A percentile compares a stretch with the other conserved stretches of the same genome.
Conservation (phyloP, 2,888 invertebrate genomes). For the Pandemis cinnamomeana region DNA sequence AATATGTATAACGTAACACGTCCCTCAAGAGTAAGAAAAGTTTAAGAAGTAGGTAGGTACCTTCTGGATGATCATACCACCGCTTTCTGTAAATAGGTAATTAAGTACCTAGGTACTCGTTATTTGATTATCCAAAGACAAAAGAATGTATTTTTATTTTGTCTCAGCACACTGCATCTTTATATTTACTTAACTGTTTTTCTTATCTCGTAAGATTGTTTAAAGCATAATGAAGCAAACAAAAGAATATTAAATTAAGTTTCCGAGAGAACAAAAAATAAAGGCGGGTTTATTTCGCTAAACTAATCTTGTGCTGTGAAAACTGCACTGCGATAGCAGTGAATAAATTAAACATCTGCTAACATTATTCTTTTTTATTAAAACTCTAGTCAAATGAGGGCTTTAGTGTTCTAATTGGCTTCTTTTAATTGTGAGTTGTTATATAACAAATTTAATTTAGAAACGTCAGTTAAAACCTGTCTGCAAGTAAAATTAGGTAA, state of each 20-base stretch:
- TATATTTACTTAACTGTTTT: background rate
- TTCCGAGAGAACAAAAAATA: slow-evolving; percentile 13
- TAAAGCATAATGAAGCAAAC: slow-evolving; percentile 12
- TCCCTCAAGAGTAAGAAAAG: too few species aligned
- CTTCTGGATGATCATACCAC: too few species aligned
- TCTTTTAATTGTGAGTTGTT: background rate
- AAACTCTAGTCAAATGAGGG: background rate
- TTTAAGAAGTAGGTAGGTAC: too few species aligned
- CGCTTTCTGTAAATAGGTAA: too few species aligned
- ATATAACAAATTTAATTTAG: background rate
- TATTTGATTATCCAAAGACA: background rate
- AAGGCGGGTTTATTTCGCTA: slow-evolving; percentile 9
- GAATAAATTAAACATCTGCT: slow-evolving; percentile 12
- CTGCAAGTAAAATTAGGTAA: background rate
- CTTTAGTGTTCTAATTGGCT: background rate
- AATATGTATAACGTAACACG: too few species aligned
- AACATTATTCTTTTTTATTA: slow-evolving; percentile 12
- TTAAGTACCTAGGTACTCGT: too few species aligned
- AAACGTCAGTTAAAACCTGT: background rate
- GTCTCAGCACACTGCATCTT: background rate
- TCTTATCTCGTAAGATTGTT: background rate
- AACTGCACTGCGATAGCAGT: background rate
- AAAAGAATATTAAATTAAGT: slow-evolving; percentile 7
- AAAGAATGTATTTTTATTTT: background rate
- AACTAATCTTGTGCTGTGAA: slow-evolving; percentile 16